These are phyloP conservation scores for sheep (Ovis aries) DNA, from an alignment of 2,113 vertebrate species.

Conservation along the genomic window ARS-UI_Ramb_v3.0 NC_056054.1:231184501-231185000, in stretches of 20 bases:
- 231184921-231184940: not conserved
- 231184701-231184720: not conserved
- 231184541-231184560: not conserved
- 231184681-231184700: not conserved
- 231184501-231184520: not conserved
- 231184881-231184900: not conserved
- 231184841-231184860: not conserved
- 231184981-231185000: not conserved
- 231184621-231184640: not conserved
- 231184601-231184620: not conserved
- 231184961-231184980: not conserved
- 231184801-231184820: not conserved
- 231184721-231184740: not conserved
- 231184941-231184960: not conserved
- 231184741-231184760: not conserved
- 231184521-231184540: not conserved
- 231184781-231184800: not conserved
- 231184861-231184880: not conserved
- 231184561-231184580: not conserved
- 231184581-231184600: not conserved
- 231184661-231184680: not conserved
- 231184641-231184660: not conserved
- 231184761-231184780: not conserved
- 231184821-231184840: not conserved
- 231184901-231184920: not conserved